Evolutionary conservation across 2,797 vertebrate species (phyloP), one percentile per base, ranked within the genome.

Genomic region (Anguilla pacifica): DNA sequence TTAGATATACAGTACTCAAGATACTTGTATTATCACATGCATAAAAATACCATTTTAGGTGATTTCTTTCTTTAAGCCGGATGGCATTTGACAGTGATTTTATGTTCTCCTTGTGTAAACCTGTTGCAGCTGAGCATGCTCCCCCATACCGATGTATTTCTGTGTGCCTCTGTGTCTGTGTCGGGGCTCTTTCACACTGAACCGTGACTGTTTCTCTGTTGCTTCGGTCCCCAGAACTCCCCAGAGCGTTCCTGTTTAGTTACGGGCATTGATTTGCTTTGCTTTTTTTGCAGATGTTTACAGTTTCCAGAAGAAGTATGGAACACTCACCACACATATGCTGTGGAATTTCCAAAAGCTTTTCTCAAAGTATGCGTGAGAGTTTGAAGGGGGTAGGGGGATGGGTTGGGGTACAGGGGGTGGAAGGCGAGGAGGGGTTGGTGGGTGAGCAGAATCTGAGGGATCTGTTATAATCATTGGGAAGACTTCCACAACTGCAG

Each of bases 401-500:
- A 10, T 22, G 28, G 11, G 35, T 10, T 28, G 59, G 43, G 70
- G 70, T 19, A 5, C 22, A 19, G n/a, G 13, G 31, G 28, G 70
- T n/a, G 57, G 57, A n/a, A n/a, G 64, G 79, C 59, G 22, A 39
- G 67, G 77, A 13, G 49, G 86, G 61, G 84, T 84, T 86, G 85
- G 92, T 88, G 85, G 87, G 85, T 89, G 91, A 87, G 88, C 85
- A 91, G 89, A 82, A 89, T 89, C 59, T 67, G 64, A 88, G 86
- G 43, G 86, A 83, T 86, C 89, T 92, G 91, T 91, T 92, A 82
- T 51, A n/a, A 46, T 90, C 88, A 77, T 88, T 81, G 51, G 88
- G 90, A 93, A 90, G 91, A 94, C 89, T 90, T 93, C 89, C 89
- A 92, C 87, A 90, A 89, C 90, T 92, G 91, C 9, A 70, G 90